Percentiles rank a stretch among this genome's conserved stretches.
These are phyloP conservation scores for Gymnoscopelus microlampas DNA, from an alignment of 2,797 vertebrate genomes.

Conservation along the genomic window DNA sequence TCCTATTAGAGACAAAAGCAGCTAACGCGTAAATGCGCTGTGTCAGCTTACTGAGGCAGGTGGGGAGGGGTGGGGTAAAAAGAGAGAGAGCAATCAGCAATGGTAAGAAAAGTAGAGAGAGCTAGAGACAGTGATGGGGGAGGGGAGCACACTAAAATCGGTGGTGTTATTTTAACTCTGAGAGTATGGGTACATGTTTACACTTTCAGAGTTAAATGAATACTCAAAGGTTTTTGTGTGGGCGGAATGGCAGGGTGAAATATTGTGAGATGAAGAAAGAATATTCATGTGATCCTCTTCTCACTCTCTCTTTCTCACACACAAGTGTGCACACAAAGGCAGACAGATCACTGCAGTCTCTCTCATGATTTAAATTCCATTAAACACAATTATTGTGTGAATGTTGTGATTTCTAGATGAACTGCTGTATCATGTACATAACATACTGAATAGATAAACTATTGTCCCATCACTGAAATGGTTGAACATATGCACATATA, in stretches of 20 bases:
- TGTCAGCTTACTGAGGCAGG: conserved; percentile 82
- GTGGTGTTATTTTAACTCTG: too few relatives aligned
- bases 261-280: conserved; percentile 8
- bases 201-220: too few relatives aligned
- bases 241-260: conserved; percentile 31
- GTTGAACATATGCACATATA: too few relatives aligned
- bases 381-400: too few relatives aligned
- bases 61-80: conserved; percentile 15
- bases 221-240: too few relatives aligned
- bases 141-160: not conserved
- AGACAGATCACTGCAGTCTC: too few relatives aligned
- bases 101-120: conserved; percentile 1
- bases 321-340: not conserved
- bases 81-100: conserved; percentile 37
- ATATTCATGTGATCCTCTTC: conserved; percentile 51
- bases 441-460: too few relatives aligned
- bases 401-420: too few relatives aligned
- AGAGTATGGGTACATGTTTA: too few relatives aligned
- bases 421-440: too few relatives aligned
- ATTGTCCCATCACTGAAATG: too few relatives aligned
- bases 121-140: conserved; percentile 13
- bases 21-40: conserved; percentile 89
- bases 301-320: conserved; percentile 3
- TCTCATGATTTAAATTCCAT: too few relatives aligned
- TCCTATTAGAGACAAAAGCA: conserved; percentile 90